These are phyloP conservation scores for Grus americana DNA, from an alignment of 2,113 vertebrate genomes.

Conservation along the genomic window DNA sequence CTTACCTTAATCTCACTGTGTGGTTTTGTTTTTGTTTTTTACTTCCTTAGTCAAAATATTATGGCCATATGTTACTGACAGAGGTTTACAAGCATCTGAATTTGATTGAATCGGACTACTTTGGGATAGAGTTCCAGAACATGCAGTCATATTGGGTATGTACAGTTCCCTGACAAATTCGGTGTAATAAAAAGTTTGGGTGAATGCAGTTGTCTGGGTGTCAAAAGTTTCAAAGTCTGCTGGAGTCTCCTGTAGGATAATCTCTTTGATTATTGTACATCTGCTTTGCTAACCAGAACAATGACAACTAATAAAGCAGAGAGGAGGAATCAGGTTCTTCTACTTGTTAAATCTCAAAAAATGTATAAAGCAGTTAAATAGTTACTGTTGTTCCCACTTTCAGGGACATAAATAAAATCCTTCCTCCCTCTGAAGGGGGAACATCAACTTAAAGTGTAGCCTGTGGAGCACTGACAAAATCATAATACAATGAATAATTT, in stretches of 20 bases:
- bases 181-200: not conserved
- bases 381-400: not conserved
- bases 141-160: conserved; percentile 90
- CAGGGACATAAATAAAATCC: not conserved
- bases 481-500: not conserved
- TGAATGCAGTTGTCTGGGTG: not conserved
- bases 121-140: conserved; percentile 94
- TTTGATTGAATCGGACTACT: conserved; percentile 94
- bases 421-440: not conserved
- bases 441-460: not conserved
- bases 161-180: not conserved
- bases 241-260: not conserved
- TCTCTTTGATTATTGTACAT: not conserved
- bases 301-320: not conserved
- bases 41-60: conserved; percentile 79
- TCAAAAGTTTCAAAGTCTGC: not conserved
- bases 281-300: not conserved
- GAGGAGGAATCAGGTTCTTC: not conserved
- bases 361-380: not conserved
- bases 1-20: not conserved
- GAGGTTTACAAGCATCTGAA: conserved; percentile 88
- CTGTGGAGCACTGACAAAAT: not conserved
- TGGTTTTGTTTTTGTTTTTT: not conserved
- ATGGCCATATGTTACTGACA: conserved; percentile 81
- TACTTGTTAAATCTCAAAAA: not conserved